phyloP scores from a whole-genome alignment of 1,140 invertebrate genomes.

The Psilanteris sp. region DNA sequence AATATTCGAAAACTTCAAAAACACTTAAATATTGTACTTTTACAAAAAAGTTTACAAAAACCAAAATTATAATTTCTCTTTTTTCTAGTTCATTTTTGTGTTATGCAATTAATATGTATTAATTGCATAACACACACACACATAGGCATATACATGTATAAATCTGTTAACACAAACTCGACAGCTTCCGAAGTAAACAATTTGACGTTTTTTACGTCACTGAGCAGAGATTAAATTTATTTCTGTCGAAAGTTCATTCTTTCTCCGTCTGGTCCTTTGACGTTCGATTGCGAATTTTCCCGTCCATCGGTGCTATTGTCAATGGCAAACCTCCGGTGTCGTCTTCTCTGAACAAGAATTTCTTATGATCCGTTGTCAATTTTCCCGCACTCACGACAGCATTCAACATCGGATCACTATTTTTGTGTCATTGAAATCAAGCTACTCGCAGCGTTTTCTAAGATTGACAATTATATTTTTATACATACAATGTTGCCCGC shows the following conservation, averaged over 20 bases:
- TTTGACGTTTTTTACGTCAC: not conserved
- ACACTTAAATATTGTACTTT: no score
- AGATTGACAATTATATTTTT: constrained; percentile 50
- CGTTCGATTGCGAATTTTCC: constrained; percentile 52
- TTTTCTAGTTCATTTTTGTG: no score
- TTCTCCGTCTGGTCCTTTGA: constrained; percentile 21
- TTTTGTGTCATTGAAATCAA: constrained; percentile 39
- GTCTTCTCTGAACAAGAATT: constrained; percentile 32
- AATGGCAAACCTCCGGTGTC: constrained; percentile 21
- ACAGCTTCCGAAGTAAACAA: constrained; percentile 4
- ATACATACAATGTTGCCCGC: constrained; percentile 42
- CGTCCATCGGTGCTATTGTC: constrained; percentile 43
- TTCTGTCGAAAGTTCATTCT: not conserved
- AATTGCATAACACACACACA: no score
- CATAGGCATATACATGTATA: no score
- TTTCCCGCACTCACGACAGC: constrained; percentile 9
- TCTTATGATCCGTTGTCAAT: constrained; percentile 46
- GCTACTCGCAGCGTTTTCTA: constrained; percentile 5
- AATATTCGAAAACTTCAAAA: no score
- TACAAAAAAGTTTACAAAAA: no score
- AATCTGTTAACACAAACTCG: no score
- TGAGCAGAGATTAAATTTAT: constrained; percentile 11
- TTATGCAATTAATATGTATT: no score
- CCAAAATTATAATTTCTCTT: no score
- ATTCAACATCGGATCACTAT: constrained; percentile 39